Evolutionary conservation across 2,797 vertebrate genomes (phyloP).

Genomic region (Acanthurus leucopareius): DNA sequence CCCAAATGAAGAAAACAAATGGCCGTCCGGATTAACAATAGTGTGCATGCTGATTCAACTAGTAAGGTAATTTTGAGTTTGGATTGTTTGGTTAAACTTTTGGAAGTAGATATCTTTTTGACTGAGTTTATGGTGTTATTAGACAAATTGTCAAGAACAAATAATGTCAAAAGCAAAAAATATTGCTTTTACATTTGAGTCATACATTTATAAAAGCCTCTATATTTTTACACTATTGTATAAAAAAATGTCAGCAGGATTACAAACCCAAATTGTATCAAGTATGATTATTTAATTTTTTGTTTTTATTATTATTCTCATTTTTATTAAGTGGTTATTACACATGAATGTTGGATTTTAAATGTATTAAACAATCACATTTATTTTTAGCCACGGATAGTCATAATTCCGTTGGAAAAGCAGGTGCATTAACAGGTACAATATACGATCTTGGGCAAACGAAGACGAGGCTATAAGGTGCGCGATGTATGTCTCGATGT

Average conservation of each 20-base stretch:
- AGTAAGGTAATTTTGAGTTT: not conserved
- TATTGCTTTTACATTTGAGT: no score
- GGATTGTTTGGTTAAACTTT: not conserved
- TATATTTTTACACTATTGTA: no score
- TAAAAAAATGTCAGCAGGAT: no score
- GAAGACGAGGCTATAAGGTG: conserved; percentile 57
- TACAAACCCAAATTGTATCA: not conserved
- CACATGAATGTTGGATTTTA: not conserved
- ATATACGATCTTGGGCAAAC: not conserved
- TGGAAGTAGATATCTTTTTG: no score
- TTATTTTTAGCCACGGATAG: not conserved
- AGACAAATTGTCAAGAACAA: no score
- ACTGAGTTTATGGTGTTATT: no score
- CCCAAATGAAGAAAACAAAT: no score
- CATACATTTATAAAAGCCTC: no score
- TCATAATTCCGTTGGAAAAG: not conserved
- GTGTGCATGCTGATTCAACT: no score
- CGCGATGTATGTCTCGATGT: conserved; percentile 61
- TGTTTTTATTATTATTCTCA: not conserved
- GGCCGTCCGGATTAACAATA: no score
- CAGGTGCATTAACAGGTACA: conserved; percentile 42
- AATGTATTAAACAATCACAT: not conserved
- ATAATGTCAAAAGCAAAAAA: no score
- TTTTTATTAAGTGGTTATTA: not conserved
- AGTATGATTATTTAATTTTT: no score